Percentiles rank a stretch among this genome's conserved stretches.
Conservation (phyloP, 2,888 invertebrate species). For the Drosophila prolongata region DNA sequence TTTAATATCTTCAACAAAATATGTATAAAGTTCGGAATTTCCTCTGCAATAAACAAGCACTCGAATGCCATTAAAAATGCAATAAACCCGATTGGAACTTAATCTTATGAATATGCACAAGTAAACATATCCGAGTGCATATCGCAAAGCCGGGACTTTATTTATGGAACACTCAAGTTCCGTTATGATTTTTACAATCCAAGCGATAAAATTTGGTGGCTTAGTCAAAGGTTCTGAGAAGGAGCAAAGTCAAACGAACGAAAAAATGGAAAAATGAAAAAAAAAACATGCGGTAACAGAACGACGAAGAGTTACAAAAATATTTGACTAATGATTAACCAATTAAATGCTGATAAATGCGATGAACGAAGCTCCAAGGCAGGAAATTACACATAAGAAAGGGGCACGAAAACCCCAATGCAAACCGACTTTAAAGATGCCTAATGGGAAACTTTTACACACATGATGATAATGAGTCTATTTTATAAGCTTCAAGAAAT, state of each 20-base stretch:
- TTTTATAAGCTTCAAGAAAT: too few species aligned
- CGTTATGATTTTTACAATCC: constrained; percentile 27
- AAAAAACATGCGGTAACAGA: constrained; percentile 16
- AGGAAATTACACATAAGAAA: constrained; percentile 18
- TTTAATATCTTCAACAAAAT: too few species aligned
- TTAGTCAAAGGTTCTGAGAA: constrained; percentile 9
- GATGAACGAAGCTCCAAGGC: constrained; percentile 23
- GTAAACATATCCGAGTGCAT: constrained; percentile 2
- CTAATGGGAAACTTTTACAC: neutral
- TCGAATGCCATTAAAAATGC: neutral
- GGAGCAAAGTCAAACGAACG: neutral
- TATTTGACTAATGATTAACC: constrained; percentile 77
- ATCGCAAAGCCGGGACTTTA: constrained; percentile 3
- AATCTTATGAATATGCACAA: neutral
- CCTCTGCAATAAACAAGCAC: neutral
- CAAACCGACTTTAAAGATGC: neutral
- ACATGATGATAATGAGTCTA: too few species aligned
- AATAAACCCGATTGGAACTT: neutral
- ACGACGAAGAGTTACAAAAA: constrained; percentile 48
- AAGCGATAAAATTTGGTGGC: constrained; percentile 15
- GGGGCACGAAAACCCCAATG: neutral
- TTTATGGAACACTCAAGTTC: constrained; percentile 29
- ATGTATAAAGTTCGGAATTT: too few species aligned
- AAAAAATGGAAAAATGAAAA: neutral
- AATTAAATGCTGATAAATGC: constrained; percentile 69